These are phyloP conservation scores for Acanthosoma haemorrhoidale DNA, from an alignment of 2,888 invertebrate genomes.

Conservation along the genomic window DNA sequence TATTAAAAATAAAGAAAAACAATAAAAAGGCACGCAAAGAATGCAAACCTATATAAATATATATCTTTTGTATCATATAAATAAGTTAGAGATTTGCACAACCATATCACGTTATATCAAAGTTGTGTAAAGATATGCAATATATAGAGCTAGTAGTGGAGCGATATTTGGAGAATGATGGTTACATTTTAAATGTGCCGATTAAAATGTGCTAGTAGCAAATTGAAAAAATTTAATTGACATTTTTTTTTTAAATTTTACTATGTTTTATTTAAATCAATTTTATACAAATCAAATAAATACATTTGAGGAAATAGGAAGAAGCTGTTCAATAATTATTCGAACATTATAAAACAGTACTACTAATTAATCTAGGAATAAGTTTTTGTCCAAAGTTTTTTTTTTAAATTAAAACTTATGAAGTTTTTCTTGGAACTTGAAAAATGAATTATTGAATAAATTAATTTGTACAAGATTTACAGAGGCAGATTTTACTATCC, in stretches of 20 bases:
- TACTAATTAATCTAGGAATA: conserved; percentile 22
- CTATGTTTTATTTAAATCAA: conserved; percentile 25
- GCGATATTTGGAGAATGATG: conserved; percentile 16
- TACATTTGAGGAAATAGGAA: conserved; percentile 24
- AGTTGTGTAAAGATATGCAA: conserved; percentile 27
- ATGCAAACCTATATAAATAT: conserved; percentile 10
- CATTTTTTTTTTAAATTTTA: conserved; percentile 21
- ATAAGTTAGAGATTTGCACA: conserved; percentile 18
- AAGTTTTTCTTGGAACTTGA: conserved; percentile 27
- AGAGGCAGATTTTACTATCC: conserved; percentile 16
- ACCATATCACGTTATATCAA: conserved; percentile 25
- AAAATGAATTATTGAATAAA: conserved; percentile 26
- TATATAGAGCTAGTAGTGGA: conserved; percentile 15
- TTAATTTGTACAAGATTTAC: conserved; percentile 29
- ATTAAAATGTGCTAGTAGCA: conserved; percentile 28
- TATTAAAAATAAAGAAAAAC: conserved; percentile 22
- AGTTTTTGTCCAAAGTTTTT: conserved; percentile 15
- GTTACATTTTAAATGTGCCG: conserved; percentile 30
- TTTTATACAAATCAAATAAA: conserved; percentile 32
- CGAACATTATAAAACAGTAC: conserved; percentile 21
- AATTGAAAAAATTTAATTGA: conserved; percentile 30
- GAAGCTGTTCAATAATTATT: conserved; percentile 26
- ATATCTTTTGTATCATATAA: conserved; percentile 11
- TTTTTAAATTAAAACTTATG: conserved; percentile 19
- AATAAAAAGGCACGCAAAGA: conserved; percentile 28